Evolutionary conservation across 1,140 invertebrate species (phyloP), one percentile per base, ranked within the genome.

Genomic region (Polyergus mexicanus): DNA sequence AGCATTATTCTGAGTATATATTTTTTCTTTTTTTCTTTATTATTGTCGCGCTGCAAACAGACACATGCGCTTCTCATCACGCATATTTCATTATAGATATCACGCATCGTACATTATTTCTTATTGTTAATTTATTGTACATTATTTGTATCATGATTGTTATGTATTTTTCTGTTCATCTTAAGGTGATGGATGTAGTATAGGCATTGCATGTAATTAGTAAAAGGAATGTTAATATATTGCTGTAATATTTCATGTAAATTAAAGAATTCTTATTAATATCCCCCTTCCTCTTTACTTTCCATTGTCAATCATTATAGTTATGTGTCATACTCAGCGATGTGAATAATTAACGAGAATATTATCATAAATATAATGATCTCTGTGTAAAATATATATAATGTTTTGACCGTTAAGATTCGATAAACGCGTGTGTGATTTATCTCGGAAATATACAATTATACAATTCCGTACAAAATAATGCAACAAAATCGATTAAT

Each of bases 101-200:
- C 65, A 84, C 66, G 83, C 85, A 87, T 63, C 65, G 74, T 87
- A 86, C 54, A 60, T 86, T 87, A 84, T 62, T 63, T 90, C 51
- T 51, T 65, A 75, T 19, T 51, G 47, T 51, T 51, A 3, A 56
- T 63, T 86, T 66, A 89, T 47, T 68, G 83, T 88, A 88, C 83
- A 87, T 92, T 89, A 92, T 88, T 91, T 92, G 71, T 85, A 81
- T 89, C 44, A 84, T 81, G 38, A 56, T 32, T 71, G 76, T 83
- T 65, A 88, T 91, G 85, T 87, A 68, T 89, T 90, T 89, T 89
- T 87, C 88, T 74, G 65, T 90, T 89, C 92, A 92, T 88, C 88
- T 85, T 93, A 94, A 94, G 92, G 87, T 92, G 92, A 91, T 91
- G 90, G 87, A 90, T 94, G 92, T 95, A 94, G 91, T 91, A 92